A percentile compares a stretch with the other conserved stretches of the same genome.
Conservation (phyloP, 1,140 invertebrate genomes). For the Capitella teleta region DNA sequence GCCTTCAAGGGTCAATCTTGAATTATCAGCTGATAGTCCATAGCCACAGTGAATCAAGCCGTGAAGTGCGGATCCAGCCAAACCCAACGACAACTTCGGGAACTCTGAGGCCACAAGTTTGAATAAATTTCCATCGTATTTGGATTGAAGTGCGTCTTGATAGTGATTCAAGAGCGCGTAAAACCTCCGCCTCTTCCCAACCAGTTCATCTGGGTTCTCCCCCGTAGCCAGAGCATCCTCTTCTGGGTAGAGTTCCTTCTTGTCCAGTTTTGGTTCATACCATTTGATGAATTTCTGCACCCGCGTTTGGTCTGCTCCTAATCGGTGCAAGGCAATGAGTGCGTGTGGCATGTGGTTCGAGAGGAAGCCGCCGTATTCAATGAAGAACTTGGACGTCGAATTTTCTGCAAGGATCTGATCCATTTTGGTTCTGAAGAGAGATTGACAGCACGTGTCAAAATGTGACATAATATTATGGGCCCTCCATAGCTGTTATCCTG, state of each 20-base stretch:
- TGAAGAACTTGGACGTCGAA: conserved; percentile 2
- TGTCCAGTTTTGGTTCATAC: neutral
- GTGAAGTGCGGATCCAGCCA: conserved; percentile 4
- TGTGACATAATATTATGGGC: no score
- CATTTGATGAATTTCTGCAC: conserved; percentile 1
- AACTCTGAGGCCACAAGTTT: conserved; percentile 2
- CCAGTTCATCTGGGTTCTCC: neutral
- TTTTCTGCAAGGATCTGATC: conserved; percentile 3
- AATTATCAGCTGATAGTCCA: neutral
- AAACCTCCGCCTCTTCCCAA: neutral
- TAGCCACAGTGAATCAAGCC: conserved; percentile 7
- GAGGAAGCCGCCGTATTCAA: conserved; percentile 6
- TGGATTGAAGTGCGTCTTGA: neutral
- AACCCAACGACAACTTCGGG: conserved; percentile 2
- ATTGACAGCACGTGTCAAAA: no score
- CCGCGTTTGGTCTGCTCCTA: neutral
- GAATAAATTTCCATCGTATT: neutral
- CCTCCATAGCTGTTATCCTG: no score
- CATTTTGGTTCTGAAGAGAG: no score
- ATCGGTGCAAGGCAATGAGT: conserved; percentile 4
- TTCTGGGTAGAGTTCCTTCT: neutral
- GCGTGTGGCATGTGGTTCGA: conserved; percentile 5
- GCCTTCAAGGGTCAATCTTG: neutral
- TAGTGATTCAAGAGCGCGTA: conserved; percentile 4
- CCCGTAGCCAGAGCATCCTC: neutral